Evolutionary conservation across 2,888 invertebrate species (phyloP).

Genomic region (Epinotia ramella): DNA sequence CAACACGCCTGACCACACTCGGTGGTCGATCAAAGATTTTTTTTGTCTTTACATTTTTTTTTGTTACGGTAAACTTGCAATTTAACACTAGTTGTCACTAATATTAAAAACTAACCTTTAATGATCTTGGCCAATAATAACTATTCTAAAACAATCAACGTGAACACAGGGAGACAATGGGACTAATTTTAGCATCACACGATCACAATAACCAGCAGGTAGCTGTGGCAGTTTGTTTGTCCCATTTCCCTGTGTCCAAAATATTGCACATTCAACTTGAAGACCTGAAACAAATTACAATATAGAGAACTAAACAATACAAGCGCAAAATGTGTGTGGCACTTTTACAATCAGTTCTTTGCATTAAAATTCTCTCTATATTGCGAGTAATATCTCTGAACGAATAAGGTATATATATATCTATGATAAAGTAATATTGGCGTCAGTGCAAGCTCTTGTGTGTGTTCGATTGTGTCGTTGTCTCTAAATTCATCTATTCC

Average conservation of each 20-base stretch:
- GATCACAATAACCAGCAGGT: constrained; percentile 17
- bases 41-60: constrained; percentile 61
- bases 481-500: constrained; percentile 72
- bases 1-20: constrained; percentile 75
- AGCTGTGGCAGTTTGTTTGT: constrained; percentile 26
- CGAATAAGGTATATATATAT: constrained; percentile 40
- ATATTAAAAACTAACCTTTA: constrained; percentile 81
- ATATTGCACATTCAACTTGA: constrained; percentile 49
- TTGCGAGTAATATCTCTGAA: constrained; percentile 52
- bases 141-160: constrained; percentile 57
- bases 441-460: constrained; percentile 73
- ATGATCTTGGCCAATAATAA: constrained; percentile 67
- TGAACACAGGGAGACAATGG: constrained; percentile 49
- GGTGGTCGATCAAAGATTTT: constrained; percentile 63
- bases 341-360: constrained; percentile 76
- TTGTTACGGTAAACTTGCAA: constrained; percentile 71
- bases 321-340: constrained; percentile 70
- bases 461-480: constrained; percentile 77
- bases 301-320: constrained; percentile 31
- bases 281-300: constrained; percentile 35
- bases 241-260: constrained; percentile 52
- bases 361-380: constrained; percentile 58
- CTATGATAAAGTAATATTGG: constrained; percentile 32
- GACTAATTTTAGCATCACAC: constrained; percentile 24
- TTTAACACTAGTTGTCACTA: constrained; percentile 84